These are phyloP conservation scores for Cantharis flavilabris DNA, from an alignment of 2,888 invertebrate species.

Conservation along the genomic window DNA sequence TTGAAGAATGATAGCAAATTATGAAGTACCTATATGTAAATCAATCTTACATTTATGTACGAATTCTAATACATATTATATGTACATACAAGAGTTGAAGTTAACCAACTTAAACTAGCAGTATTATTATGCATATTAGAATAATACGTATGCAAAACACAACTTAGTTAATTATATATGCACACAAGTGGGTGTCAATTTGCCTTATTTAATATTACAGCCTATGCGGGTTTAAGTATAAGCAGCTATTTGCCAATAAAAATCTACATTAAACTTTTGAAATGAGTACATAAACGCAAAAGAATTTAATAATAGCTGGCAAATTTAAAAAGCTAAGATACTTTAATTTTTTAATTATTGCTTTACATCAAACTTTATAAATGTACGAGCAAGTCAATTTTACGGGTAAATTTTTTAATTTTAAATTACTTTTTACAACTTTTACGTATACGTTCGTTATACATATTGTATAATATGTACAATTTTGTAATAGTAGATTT, in stretches of 20 bases:
- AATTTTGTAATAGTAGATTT: too few relatives aligned
- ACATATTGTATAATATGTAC: too few relatives aligned
- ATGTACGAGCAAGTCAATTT: neutral
- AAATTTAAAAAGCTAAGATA: neutral
- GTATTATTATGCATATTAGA: slow-evolving; percentile 7
- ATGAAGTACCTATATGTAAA: too few relatives aligned
- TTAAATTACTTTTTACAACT: neutral
- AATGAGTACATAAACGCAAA: neutral
- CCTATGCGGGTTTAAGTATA: neutral
- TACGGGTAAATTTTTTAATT: neutral
- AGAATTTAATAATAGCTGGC: neutral
- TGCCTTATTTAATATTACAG: slow-evolving; percentile 5
- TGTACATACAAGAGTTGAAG: neutral
- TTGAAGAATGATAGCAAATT: neutral
- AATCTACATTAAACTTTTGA: neutral
- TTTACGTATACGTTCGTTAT: neutral
- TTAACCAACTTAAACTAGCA: neutral
- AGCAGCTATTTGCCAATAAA: neutral
- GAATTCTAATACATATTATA: neutral
- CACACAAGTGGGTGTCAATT: slow-evolving; percentile 8
- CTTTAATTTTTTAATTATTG: neutral
- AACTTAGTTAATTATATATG: slow-evolving; percentile 3
- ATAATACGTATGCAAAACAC: slow-evolving; percentile 13
- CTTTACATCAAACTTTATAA: neutral
- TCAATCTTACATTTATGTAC: neutral